Base-by-base conservation (phyloP, 2,797 vertebrate genomes). In the Takifugu rubripes region DNA sequence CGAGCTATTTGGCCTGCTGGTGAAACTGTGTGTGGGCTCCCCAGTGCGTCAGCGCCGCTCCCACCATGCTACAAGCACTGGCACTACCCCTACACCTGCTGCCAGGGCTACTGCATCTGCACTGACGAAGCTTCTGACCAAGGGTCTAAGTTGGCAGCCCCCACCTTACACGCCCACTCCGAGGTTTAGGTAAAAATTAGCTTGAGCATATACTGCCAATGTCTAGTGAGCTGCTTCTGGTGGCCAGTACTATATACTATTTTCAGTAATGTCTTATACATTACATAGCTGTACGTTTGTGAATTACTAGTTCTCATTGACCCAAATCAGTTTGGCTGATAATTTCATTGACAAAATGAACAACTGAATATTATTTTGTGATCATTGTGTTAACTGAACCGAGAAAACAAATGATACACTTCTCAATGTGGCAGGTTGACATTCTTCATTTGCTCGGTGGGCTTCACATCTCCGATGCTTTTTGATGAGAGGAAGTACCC, bases 371-470 rank as follows among this genome's bases (percentile, higher is more conserved):
- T 12, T 12, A 12, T 40, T 14, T 40, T 40, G 36, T 40, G 36
- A 14, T 8, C 12, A 40, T 40, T 40, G 36, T 14, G 36, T 4
- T 14, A 40, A 40, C 36, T 40, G 36, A 12, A 55, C 25, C 27
- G 0, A 54, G 11, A 0, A 59, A 3, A 67, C 51, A 21, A 47
- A n/a, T 6, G 45, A 0, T 61, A 1, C 21, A 69, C 54, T 8
- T 27, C 42, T 64, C 48, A 26, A 14, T 31, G 54, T 57, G 70
- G 61, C 73, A 98, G 96, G 83, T 78, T 98, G 81, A 98, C 96
- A 0, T 98, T 98, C 88, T 98, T 98, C 82, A 98, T 98, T 85
- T 98, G 96, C 87, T 97, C 96, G 0, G 96, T 98, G 82, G 96
- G 96, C 16, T 98, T 98, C 82, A 98, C 96, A 5, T 98, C 96